These are phyloP conservation scores for Daboia siamensis DNA, from an alignment of 2,113 vertebrate species.

Conservation along the genomic window DNA sequence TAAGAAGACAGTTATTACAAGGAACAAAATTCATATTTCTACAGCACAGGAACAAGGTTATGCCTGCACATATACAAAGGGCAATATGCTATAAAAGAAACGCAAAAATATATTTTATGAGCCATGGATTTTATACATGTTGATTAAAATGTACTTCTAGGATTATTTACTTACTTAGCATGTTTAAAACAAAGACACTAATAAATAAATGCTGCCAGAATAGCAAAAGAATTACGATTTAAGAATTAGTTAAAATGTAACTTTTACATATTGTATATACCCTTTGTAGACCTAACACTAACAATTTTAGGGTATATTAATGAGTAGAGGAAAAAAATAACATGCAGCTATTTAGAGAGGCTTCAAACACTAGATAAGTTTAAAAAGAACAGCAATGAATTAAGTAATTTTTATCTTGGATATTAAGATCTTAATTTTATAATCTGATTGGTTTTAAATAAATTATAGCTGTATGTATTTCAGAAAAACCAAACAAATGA, in stretches of 20 bases:
- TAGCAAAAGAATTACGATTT: background rate
- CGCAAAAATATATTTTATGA: background rate
- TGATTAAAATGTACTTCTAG: background rate
- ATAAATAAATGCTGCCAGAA: background rate
- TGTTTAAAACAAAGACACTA: background rate
- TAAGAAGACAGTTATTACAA: background rate
- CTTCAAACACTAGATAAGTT: background rate
- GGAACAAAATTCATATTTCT: background rate
- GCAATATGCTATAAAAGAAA: background rate
- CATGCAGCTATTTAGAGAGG: background rate
- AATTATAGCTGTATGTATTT: constrained; percentile 2
- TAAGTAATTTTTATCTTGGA: background rate
- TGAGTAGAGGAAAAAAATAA: background rate
- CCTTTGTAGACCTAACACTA: background rate
- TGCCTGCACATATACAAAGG: background rate
- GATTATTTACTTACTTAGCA: constrained; percentile 21
- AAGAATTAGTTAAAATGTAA: background rate
- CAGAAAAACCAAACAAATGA: background rate
- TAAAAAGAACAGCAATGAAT: background rate
- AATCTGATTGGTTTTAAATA: background rate
- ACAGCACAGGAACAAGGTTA: constrained; percentile 47
- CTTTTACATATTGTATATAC: background rate
- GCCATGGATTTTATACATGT: background rate
- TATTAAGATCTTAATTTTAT: background rate
- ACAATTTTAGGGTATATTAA: background rate